A percentile compares a stretch with the other conserved stretches of the same genome.
Conservation (phyloP, 2,888 invertebrate species). For the Romanomermis culicivorax region DNA sequence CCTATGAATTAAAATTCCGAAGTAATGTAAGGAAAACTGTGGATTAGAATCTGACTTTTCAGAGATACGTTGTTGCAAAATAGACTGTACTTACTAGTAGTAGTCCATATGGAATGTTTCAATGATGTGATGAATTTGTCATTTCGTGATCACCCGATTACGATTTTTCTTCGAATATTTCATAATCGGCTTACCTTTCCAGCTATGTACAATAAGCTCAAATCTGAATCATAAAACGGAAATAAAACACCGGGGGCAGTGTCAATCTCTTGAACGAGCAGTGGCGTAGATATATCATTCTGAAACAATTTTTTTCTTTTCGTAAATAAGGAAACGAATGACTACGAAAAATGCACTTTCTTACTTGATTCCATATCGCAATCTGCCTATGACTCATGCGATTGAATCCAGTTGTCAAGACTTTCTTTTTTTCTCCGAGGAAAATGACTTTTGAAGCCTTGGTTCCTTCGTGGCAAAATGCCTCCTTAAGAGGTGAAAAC, state of each 20-base stretch:
- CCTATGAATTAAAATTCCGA: conserved; percentile 34
- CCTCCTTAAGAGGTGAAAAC: too few species aligned
- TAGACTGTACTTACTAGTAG: not conserved
- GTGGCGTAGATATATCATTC: conserved; percentile 28
- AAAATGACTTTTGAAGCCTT: conserved; percentile 43
- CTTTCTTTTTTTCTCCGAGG: conserved; percentile 23
- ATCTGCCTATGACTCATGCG: conserved; percentile 30
- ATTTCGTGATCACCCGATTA: too few species aligned
- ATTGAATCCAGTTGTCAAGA: conserved; percentile 33
- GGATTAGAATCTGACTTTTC: conserved; percentile 8
- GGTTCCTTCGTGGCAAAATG: conserved; percentile 70
- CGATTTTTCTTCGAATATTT: too few species aligned
- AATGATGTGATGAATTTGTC: too few species aligned
- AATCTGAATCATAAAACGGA: conserved; percentile 85
- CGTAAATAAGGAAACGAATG: not conserved
- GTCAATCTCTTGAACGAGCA: conserved; percentile 30
- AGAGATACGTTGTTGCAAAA: not conserved
- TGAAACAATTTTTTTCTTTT: conserved; percentile 15
- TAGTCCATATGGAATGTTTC: not conserved
- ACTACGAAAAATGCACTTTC: conserved; percentile 13
- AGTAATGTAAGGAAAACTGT: not conserved
- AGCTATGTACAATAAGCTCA: conserved; percentile 75
- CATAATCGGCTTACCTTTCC: conserved; percentile 45
- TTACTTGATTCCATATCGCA: conserved; percentile 33
- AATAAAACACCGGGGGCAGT: conserved; percentile 82